Evolutionary conservation across 2,113 vertebrate species (phyloP), one percentile per base, ranked within the genome.

Genomic region (Corapipo altera): DNA sequence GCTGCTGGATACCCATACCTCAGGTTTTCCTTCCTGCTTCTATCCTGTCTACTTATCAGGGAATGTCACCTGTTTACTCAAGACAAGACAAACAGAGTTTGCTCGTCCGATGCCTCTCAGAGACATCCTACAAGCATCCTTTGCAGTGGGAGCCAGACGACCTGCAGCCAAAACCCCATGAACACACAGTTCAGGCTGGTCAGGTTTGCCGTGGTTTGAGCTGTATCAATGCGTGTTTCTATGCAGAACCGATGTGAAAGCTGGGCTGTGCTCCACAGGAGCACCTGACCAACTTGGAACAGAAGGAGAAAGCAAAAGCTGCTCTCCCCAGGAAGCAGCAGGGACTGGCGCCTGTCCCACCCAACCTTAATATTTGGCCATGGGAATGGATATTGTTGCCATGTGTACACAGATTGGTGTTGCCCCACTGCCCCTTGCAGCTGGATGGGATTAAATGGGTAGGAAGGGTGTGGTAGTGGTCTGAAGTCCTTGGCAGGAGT

Each of bases 21-120:
- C 71, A 90, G 72, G 67, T 92, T 95, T 96, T 96, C 95, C 94
- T 95, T 97, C 95, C 92, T 95, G 94, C 51, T 51, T 72, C 88
- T 86, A 91, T 67, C 82, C 62, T 66, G 23, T 43, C 91, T 52
- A 64, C 73, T 94, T 92, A 96, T 95, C 91, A 93, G 76, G 55
- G 74, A 51, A 28, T 33, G 66, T 84, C 94, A 96, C 88, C 76
- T 94, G 85, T 71, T 94, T 88, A 77, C 24, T 58, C 76, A 61
- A 66, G 67, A 70, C 49, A 90, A 85, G 88, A 44, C 44, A 93
- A 94, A 75, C 71, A 93, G 74, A 48, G 6, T 77, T 73, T 39
- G 51, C 51, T 66, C 92, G 77, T 89, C 79, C 39, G 59, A 92
- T 58, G 11, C 20, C 83, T 83, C 72, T 58, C 39, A 57, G 51